A percentile compares a stretch with the other conserved stretches of the same genome.
Conservation (phyloP, 2,888 invertebrate species). For the Tinea pellionella region DNA sequence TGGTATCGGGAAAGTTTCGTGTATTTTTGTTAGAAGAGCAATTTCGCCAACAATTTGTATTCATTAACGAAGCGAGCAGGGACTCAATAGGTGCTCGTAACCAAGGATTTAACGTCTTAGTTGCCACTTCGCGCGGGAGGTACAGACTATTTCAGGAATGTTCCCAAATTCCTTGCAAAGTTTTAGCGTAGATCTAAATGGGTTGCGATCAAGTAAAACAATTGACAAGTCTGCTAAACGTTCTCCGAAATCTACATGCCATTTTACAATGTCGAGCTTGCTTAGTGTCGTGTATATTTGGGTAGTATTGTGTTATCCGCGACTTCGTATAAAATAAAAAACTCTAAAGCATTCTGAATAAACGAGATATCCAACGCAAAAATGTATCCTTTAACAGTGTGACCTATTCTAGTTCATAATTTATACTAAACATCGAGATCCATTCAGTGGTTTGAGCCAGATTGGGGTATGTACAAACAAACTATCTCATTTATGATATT, state of each 20-base stretch:
- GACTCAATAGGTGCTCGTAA: constrained; percentile 48
- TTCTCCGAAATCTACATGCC: not conserved
- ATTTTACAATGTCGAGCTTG: not conserved
- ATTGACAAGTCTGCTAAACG: constrained; percentile 10
- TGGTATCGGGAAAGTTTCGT: constrained; percentile 6
- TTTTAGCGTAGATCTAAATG: constrained; percentile 33
- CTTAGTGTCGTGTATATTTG: too few relatives aligned
- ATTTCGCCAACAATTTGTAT: constrained; percentile 45
- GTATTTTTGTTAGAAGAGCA: constrained; percentile 21
- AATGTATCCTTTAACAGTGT: too few relatives aligned
- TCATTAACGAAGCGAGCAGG: constrained; percentile 46
- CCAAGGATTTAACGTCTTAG: constrained; percentile 57
- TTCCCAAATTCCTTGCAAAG: constrained; percentile 51
- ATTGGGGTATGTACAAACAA: too few relatives aligned
- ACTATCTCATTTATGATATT: too few relatives aligned
- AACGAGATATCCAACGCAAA: too few relatives aligned
- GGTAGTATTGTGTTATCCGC: too few relatives aligned
- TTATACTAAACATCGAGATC: too few relatives aligned
- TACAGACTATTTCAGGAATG: constrained; percentile 40
- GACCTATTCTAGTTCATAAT: too few relatives aligned
- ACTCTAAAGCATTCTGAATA: too few relatives aligned
- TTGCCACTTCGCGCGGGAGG: constrained; percentile 36
- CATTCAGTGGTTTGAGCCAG: too few relatives aligned
- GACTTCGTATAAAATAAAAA: too few relatives aligned
- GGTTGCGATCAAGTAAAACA: constrained; percentile 25